Base-by-base conservation (phyloP, 2,888 invertebrate species). In the Aspidapion aeneum region DNA sequence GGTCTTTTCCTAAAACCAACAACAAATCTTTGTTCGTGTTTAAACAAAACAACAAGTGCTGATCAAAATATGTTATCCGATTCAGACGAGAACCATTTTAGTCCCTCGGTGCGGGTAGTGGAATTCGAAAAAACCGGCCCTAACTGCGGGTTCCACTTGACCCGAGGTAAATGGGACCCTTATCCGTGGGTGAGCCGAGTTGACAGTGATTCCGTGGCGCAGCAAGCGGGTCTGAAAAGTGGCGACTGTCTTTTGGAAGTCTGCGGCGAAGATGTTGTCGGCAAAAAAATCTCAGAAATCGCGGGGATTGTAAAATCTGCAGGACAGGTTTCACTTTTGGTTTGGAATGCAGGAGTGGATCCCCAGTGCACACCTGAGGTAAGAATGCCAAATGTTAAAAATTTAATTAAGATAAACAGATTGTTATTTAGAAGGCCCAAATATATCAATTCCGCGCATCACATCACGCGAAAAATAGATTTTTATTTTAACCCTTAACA, bases 121-220 rank as follows among this genome's bases (percentile, higher is more conserved):
- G 83, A 85, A 68, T 80, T 89, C 1, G 84, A 85, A 2, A 85
- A 86, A 72, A 84, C 85, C 54, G 83, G 84, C 58, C 12, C 35
- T 3, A 67, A 84, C 1, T 85, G 88, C 52, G 91, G 91, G 0
- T 91, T 91, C 76, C 84, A 90, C 66, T 80, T 91, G 50, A 89
- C 90, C 0, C 84, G 90, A 69, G 89, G 88, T 3, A 85, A 90
- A 64, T 91, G 90, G 90, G 91, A 91, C 78, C 91, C 91, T 0
- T 91, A 91, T 79, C 91, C 91, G 19, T 91, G 91, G 91, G 87
- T 90, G 67, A 86, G 85, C 62, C 86, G 85, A 60, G 88, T 91
- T 19, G 87, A 87, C 18, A 73, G 76, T 0, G 84, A 81, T 3
- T 86, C 88, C 1, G 81, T 87, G 61, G 90, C 91, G 0, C 84